A percentile compares a stretch with the other conserved stretches of the same genome.
Conservation (phyloP, 2,113 vertebrate genomes). For the Entomyzon cyanotis region DNA sequence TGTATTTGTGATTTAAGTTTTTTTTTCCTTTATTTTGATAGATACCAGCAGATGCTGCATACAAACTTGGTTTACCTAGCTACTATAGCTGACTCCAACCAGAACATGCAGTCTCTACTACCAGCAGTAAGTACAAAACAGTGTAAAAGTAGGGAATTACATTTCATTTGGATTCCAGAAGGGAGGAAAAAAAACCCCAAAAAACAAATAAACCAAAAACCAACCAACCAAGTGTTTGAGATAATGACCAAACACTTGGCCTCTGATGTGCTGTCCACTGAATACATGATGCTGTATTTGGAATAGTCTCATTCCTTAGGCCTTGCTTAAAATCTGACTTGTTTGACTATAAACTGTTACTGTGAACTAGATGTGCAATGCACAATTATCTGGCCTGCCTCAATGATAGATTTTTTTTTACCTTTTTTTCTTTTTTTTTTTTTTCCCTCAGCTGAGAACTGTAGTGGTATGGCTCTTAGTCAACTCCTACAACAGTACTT, state of each 20-base stretch:
- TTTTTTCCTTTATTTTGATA: slow-evolving; percentile 65
- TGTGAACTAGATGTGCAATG: background rate
- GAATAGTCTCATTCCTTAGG: background rate
- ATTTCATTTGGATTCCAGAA: background rate
- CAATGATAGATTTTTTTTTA: background rate
- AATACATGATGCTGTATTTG: background rate
- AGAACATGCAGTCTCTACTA: slow-evolving; percentile 98
- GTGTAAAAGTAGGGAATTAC: background rate
- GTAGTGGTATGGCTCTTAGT: background rate
- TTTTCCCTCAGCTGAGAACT: background rate
- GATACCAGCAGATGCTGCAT: slow-evolving; percentile 98
- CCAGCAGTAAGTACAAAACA: slow-evolving; percentile 90
- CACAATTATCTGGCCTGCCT: background rate
- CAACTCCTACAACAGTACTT: background rate
- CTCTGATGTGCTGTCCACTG: background rate
- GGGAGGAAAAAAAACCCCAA: too few relatives aligned
- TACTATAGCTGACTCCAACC: slow-evolving; percentile 99
- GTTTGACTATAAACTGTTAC: background rate
- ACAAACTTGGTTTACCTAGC: slow-evolving; percentile 98
- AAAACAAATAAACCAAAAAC: background rate
- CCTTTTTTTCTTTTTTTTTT: background rate
- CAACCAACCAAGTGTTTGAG: background rate
- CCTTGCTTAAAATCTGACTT: background rate
- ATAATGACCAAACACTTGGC: background rate
- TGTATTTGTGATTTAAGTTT: background rate